Conservation (phyloP, 1,140 invertebrate genomes). For the Conopomorpha cramerella region DNA sequence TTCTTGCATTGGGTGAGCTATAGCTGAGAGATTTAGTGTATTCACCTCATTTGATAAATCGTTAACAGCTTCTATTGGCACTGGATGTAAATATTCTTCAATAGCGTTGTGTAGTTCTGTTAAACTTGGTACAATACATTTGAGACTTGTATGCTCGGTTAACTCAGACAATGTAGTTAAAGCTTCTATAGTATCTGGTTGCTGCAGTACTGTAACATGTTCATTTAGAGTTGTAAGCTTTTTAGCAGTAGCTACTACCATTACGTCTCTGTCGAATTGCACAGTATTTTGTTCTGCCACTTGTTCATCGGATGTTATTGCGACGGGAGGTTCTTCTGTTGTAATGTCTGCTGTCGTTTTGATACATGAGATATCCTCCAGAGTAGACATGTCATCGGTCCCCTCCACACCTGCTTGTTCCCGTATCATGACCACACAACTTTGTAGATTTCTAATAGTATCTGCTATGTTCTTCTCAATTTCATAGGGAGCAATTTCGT, state of each 20-base stretch:
- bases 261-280: too few species aligned
- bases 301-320: constrained; percentile 16
- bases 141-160: constrained; percentile 27
- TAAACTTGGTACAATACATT: constrained; percentile 29
- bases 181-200: constrained; percentile 26
- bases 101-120: constrained; percentile 37
- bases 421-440: constrained; percentile 59
- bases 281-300: too few species aligned
- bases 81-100: constrained; percentile 31
- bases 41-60: constrained; percentile 15
- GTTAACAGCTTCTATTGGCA: constrained; percentile 23
- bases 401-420: constrained; percentile 43
- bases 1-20: constrained; percentile 48
- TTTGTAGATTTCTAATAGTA: constrained; percentile 58
- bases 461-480: constrained; percentile 42
- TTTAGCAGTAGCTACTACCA: constrained; percentile 17
- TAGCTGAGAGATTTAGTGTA: constrained; percentile 21
- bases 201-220: constrained; percentile 30
- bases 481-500: constrained; percentile 20
- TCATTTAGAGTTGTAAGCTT: constrained; percentile 27
- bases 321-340: constrained; percentile 15
- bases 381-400: constrained; percentile 53
- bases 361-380: constrained; percentile 63
- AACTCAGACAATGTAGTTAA: constrained; percentile 31
- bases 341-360: constrained; percentile 57